Evolutionary conservation across 53 echinoderm and acorn worm species (phyloP).

Genomic region (Antedon mediterranea): DNA sequence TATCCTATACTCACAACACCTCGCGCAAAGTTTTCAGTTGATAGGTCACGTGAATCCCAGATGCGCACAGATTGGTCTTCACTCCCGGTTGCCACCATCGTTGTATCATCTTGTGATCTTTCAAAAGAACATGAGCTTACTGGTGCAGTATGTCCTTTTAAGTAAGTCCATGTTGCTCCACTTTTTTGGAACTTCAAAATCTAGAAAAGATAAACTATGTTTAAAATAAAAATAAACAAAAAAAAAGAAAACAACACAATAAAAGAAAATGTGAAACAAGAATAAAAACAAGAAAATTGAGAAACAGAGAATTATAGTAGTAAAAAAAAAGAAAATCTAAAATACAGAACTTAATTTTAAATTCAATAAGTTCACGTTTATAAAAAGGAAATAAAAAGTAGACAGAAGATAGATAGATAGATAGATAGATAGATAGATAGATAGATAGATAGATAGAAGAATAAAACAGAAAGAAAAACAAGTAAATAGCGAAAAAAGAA

Average conservation of each 20-base stretch:
- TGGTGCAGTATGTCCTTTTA: slow-evolving; percentile 54
- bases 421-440: no score
- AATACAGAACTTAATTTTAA: no score
- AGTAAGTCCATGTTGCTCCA: slow-evolving; percentile 27
- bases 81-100: slow-evolving; percentile 59
- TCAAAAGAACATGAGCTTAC: slow-evolving; percentile 55
- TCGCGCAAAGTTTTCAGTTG: slow-evolving; percentile 1
- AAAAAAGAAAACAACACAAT: not conserved
- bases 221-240: not conserved
- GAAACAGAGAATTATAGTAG: not conserved
- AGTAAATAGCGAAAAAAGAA: no score
- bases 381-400: no score
- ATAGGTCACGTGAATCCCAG: slow-evolving; percentile 58
- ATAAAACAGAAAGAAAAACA: no score
- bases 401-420: no score
- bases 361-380: no score
- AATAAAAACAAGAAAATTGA: not conserved
- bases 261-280: not conserved
- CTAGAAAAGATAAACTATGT: slow-evolving; percentile 11
- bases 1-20: not conserved
- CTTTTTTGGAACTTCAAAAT: slow-evolving; percentile 28
- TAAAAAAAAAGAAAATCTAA: no score
- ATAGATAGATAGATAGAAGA: no score
- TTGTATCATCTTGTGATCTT: slow-evolving; percentile 18
- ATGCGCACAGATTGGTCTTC: slow-evolving; percentile 64